phyloP scores from a whole-genome alignment of 1,140 invertebrate genomes.

The Vollenhovia emeryi region DNA sequence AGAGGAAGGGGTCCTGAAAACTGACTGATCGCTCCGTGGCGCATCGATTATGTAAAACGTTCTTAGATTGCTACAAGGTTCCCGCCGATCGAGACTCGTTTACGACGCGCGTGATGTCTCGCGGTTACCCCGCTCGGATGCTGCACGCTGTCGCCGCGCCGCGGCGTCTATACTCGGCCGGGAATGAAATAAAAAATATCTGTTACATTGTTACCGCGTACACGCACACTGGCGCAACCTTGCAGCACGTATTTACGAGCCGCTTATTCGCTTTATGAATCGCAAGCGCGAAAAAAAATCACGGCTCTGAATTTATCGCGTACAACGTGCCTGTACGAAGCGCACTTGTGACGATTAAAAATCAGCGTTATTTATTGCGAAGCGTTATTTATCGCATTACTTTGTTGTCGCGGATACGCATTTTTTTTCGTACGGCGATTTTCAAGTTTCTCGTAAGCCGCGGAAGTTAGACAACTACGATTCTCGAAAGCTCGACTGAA shows the following conservation, averaged over 20 bases:
- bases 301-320: slow-evolving; percentile 37
- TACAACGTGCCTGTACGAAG: slow-evolving; percentile 22
- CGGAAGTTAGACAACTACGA: background rate
- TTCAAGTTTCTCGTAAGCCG: background rate
- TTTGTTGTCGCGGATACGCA: slow-evolving; percentile 11
- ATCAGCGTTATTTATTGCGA: slow-evolving; percentile 42
- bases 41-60: slow-evolving; percentile 61
- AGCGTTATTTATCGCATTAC: slow-evolving; percentile 44
- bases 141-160: slow-evolving; percentile 16
- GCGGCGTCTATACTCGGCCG: slow-evolving; percentile 51
- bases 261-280: slow-evolving; percentile 70
- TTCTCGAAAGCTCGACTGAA: too few relatives aligned
- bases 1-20: slow-evolving; percentile 15
- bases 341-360: slow-evolving; percentile 51
- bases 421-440: background rate
- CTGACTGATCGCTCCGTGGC: slow-evolving; percentile 12
- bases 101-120: slow-evolving; percentile 39
- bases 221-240: slow-evolving; percentile 49
- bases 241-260: slow-evolving; percentile 66
- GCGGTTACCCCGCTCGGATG: background rate
- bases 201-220: slow-evolving; percentile 50
- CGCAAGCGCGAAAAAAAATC: slow-evolving; percentile 49
- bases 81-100: slow-evolving; percentile 38
- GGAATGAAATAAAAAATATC: slow-evolving; percentile 70
- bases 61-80: slow-evolving; percentile 53